Percentiles rank a stretch among this genome's conserved stretches.
Conservation (phyloP, 2,888 invertebrate species). For the Abrostola triplasia region DNA sequence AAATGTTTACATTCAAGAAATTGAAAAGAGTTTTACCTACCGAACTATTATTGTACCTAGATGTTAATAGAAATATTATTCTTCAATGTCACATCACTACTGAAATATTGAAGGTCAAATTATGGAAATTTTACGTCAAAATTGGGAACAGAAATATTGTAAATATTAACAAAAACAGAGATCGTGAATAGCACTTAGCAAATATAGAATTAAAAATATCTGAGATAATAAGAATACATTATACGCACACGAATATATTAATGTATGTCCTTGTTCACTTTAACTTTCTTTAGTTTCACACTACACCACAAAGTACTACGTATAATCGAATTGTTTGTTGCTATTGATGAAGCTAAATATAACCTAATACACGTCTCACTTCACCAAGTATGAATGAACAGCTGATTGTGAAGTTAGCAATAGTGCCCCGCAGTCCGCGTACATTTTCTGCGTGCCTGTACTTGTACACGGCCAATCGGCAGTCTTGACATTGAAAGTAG, state of each 20-base stretch:
- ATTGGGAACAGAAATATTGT: slow-evolving; percentile 2
- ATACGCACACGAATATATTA: slow-evolving; percentile 10
- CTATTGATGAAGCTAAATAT: slow-evolving; percentile 35
- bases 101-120: slow-evolving; percentile 25
- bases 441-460: slow-evolving; percentile 17
- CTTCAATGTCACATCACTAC: slow-evolving; percentile 38
- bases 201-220: slow-evolving; percentile 19
- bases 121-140: slow-evolving; percentile 19
- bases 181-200: slow-evolving; percentile 14
- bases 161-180: slow-evolving; percentile 34
- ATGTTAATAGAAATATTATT: neutral
- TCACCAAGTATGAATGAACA: slow-evolving; percentile 45
- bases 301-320: slow-evolving; percentile 28
- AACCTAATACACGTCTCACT: slow-evolving; percentile 41
- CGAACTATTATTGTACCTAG: neutral
- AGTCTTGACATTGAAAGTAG: slow-evolving; percentile 3
- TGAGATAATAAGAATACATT: slow-evolving; percentile 11
- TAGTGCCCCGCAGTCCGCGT: slow-evolving; percentile 8
- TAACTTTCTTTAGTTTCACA: slow-evolving; percentile 34
- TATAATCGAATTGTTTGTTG: slow-evolving; percentile 27
- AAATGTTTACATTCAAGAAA: no score
- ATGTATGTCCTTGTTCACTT: slow-evolving; percentile 34
- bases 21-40: neutral
- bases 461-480: slow-evolving; percentile 17
- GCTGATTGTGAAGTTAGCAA: slow-evolving; percentile 47